These are phyloP conservation scores for Kryptolebias ocellatus DNA, from an alignment of 2,797 vertebrate genomes.

Conservation along the genomic window DNA sequence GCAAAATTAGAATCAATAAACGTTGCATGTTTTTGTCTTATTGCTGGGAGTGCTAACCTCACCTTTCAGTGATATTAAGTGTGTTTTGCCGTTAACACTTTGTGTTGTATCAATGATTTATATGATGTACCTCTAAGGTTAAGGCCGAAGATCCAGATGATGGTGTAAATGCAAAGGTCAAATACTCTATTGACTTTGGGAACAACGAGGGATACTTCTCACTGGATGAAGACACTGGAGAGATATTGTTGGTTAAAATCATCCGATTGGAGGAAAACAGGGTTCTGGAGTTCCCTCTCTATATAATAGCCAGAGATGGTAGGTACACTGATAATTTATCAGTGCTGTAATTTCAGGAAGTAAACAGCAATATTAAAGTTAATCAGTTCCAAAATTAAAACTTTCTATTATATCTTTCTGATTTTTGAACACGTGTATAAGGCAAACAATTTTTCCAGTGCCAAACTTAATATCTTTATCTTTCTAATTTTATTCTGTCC, in stretches of 20 bases:
- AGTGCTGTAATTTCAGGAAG: too few relatives aligned
- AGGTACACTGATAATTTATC: constrained; percentile 3
- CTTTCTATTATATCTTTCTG: not conserved
- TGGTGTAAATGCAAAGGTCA: constrained; percentile 78
- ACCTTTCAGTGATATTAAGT: too few relatives aligned
- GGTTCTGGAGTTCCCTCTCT: constrained; percentile 74
- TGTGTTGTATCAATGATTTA: not conserved
- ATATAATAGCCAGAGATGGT: constrained; percentile 83
- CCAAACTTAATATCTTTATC: not conserved
- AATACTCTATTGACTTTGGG: constrained; percentile 76
- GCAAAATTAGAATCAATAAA: too few relatives aligned
- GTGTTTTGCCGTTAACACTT: too few relatives aligned
- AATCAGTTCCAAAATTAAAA: constrained; percentile 7
- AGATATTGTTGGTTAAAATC: constrained; percentile 66
- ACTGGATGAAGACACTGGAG: constrained; percentile 69
- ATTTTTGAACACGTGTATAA: not conserved
- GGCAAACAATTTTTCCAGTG: not conserved
- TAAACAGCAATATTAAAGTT: not conserved
- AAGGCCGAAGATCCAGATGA: constrained; percentile 78
- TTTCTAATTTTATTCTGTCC: not conserved
- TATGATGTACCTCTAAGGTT: constrained; percentile 64
- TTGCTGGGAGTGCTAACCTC: too few relatives aligned
- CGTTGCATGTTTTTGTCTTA: too few relatives aligned
- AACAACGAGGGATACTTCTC: constrained; percentile 77
- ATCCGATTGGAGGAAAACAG: constrained; percentile 68